Base-by-base conservation (phyloP, 2,888 invertebrate species). In the Exephanes ischioxanthus region DNA sequence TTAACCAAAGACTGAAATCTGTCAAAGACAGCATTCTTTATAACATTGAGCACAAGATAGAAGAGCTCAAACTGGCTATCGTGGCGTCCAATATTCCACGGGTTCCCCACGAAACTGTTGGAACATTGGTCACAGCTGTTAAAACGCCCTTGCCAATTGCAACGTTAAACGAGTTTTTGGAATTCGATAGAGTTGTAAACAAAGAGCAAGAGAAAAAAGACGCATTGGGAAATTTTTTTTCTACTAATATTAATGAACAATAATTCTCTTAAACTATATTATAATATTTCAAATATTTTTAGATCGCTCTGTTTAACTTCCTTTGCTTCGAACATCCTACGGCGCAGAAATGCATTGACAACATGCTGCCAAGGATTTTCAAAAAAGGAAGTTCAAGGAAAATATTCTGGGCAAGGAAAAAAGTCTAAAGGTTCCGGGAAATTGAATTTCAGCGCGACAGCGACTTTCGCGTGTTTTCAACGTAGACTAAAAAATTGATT, bases 21-120 rank as follows among this genome's bases (percentile, higher is more conserved):
- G n/a, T 61, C 7, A 79, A 79, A 53, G 37, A 58, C 37, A 79
- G 79, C 26, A 26, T 79, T 45, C 67, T 79, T 6, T 79, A 79
- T 45, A 78, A 78, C 55, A 19, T 68, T 19, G 55, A 78, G 30
- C 67, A 78, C 37, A 78, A 70, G 22, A 66, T 79, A 45, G 55
- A 79, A n/a, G 71, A 68, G 70, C 70, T 71, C 33, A 79, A 79
- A 41, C 41, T 70, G 26, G 58, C 79, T 16, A 45, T 71, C 7
- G 33, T 79, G 1, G 70, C 79, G 16, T 41, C 37, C 5, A 79
- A 79, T 37, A 55, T 58, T 51, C 61, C 71, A 14, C 53, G 53
- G 26, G 55, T 53, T 30, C 22, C 55, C 22, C 30, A 68, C 37
- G 58, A 11, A 58, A 19, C 70, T 5, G 30, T 26, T 19, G 6